phyloP scores from a whole-genome alignment of 2,888 invertebrate genomes.

The Brachyptera putata region DNA sequence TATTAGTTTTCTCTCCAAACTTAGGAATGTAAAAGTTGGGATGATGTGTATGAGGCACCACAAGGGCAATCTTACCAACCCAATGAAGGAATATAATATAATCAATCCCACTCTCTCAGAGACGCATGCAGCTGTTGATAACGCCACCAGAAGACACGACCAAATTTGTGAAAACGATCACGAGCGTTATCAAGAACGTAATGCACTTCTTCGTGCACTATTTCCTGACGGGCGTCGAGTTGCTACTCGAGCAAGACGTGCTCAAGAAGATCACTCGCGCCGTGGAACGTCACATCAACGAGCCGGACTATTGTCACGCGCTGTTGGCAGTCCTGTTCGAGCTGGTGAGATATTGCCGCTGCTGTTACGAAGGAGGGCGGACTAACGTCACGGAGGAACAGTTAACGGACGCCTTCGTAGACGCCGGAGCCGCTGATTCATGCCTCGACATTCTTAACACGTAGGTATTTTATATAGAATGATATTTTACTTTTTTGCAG shows the following conservation, averaged over 20 bases:
- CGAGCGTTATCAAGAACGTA: slow-evolving; percentile 39
- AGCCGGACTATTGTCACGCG: slow-evolving; percentile 36
- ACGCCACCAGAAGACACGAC: slow-evolving; percentile 34
- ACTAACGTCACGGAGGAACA: slow-evolving; percentile 28
- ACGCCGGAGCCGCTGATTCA: slow-evolving; percentile 34
- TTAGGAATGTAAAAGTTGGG: no score
- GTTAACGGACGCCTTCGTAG: slow-evolving; percentile 33
- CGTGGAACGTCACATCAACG: slow-evolving; percentile 35
- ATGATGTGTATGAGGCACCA: no score
- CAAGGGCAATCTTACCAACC: no score
- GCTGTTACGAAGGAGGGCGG: slow-evolving; percentile 32
- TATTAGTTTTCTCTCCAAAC: no score
- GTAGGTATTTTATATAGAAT: slow-evolving; percentile 32
- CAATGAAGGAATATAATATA: no score
- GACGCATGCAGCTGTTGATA: slow-evolving; percentile 39
- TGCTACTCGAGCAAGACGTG: slow-evolving; percentile 39
- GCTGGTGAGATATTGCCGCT: slow-evolving; percentile 36
- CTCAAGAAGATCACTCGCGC: slow-evolving; percentile 39
- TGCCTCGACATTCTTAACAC: slow-evolving; percentile 36
- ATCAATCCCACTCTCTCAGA: slow-evolving; percentile 35
- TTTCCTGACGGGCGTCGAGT: slow-evolving; percentile 39
- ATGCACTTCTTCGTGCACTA: slow-evolving; percentile 41
- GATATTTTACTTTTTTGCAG: no score
- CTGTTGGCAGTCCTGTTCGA: slow-evolving; percentile 36
- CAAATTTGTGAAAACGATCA: slow-evolving; percentile 35